These are phyloP conservation scores for Xenops minutus DNA, from an alignment of 2,797 vertebrate species.

Conservation along the genomic window DNA sequence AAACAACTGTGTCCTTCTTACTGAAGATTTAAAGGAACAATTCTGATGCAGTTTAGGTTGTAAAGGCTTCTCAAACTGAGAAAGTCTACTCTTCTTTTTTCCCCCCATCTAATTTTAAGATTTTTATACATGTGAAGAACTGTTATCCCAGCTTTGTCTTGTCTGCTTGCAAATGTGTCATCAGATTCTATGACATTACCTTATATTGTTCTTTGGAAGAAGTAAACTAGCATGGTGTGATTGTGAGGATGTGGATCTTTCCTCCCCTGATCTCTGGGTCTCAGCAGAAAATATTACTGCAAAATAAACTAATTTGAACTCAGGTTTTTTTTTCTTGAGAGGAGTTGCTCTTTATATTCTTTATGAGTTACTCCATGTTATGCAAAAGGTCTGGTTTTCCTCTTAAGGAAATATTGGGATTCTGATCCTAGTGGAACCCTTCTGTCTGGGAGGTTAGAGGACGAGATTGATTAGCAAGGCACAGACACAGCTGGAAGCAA, in stretches of 20 bases:
- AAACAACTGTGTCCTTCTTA: neutral
- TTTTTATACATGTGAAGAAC: neutral
- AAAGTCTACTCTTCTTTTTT: neutral
- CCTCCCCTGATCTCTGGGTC: neutral
- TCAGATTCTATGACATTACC: neutral
- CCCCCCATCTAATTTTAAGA: neutral
- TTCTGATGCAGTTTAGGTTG: neutral
- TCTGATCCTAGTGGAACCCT: neutral
- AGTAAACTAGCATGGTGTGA: neutral
- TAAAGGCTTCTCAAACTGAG: neutral
- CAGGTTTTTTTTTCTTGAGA: neutral
- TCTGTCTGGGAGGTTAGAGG: neutral
- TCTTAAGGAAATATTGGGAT: neutral
- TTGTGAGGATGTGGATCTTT: neutral
- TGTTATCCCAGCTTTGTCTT: neutral
- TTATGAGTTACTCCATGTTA: neutral
- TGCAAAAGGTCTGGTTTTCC: neutral
- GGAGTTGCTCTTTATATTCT: neutral
- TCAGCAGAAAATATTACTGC: neutral
- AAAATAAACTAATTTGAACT: neutral
- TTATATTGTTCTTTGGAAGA: neutral
- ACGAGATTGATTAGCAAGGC: neutral
- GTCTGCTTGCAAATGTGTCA: neutral
- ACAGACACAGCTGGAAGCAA: neutral
- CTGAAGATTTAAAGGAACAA: neutral